phyloP scores from a whole-genome alignment of 2,113 vertebrate species.

The Pituophis catenifer region DNA sequence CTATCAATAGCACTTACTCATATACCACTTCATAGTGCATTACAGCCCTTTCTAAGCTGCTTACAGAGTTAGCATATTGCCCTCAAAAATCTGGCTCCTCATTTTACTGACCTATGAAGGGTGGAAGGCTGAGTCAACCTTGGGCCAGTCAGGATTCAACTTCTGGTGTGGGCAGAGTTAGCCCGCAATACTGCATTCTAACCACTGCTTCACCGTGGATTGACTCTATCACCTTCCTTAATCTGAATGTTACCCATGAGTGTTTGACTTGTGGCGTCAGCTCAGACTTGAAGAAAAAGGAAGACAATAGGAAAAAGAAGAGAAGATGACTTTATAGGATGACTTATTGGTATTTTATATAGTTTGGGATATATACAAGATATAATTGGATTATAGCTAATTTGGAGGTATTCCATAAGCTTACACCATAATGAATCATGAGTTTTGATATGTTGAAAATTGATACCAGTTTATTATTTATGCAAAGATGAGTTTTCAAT shows the following conservation, averaged over 20 bases:
- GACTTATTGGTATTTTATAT: neutral
- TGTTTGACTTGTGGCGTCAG: neutral
- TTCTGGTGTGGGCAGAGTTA: neutral
- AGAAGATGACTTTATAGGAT: neutral
- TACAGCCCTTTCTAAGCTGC: too few relatives aligned
- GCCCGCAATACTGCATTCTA: neutral
- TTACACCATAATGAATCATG: slow-evolving; percentile 6
- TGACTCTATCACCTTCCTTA: neutral
- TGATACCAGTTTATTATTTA: slow-evolving; percentile 24
- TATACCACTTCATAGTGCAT: too few relatives aligned
- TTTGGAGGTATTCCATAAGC: neutral
- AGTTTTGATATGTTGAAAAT: slow-evolving; percentile 32
- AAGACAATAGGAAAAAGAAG: neutral
- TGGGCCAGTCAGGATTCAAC: neutral
- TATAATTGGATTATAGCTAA: neutral
- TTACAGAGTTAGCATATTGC: too few relatives aligned
- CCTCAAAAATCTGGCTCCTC: neutral
- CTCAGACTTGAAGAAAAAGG: neutral
- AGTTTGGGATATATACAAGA: neutral
- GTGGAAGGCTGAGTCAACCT: neutral
- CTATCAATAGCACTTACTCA: too few relatives aligned
- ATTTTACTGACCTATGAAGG: neutral
- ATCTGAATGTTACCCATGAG: neutral
- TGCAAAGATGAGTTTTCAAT: slow-evolving; percentile 34
- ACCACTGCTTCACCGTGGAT: neutral